phyloP scores from a whole-genome alignment of 2,113 vertebrate species.

The Bufo gargarizans region DNA sequence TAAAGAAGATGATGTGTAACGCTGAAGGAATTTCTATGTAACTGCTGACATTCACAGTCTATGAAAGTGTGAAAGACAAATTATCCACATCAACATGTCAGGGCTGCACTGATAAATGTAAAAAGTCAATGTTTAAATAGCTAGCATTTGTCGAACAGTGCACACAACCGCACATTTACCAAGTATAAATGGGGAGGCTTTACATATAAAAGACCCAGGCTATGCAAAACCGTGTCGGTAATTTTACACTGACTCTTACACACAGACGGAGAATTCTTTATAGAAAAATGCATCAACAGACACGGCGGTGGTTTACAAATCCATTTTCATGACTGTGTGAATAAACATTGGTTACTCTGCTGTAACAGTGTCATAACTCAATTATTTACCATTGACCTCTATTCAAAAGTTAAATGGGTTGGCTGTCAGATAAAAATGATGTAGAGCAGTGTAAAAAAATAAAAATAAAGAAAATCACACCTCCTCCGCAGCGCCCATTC shows the following conservation, averaged over 20 bases:
- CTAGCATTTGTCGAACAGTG: conserved; percentile 29
- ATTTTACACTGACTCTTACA: neutral
- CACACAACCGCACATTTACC: conserved; percentile 34
- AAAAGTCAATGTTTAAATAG: conserved; percentile 52
- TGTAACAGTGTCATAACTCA: neutral
- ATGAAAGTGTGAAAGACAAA: conserved; percentile 59
- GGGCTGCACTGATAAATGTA: conserved; percentile 36
- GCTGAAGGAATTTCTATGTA: conserved; percentile 37
- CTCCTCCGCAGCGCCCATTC: no score
- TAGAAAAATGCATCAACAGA: neutral
- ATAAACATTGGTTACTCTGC: neutral
- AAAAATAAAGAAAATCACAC: no score
- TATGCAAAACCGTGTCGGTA: neutral
- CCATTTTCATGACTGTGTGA: neutral
- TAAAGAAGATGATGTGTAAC: conserved; percentile 50
- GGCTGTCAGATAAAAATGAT: no score
- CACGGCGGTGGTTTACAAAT: neutral
- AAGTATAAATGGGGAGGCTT: neutral
- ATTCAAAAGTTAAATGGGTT: no score
- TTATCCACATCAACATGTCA: conserved; percentile 47
- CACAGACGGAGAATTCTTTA: neutral
- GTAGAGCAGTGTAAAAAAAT: no score
- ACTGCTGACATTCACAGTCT: conserved; percentile 57
- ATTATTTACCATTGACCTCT: no score
- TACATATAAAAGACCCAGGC: conserved; percentile 23